Base-by-base conservation (phyloP, 2,888 invertebrate genomes). In the Microchrysa polita region DNA sequence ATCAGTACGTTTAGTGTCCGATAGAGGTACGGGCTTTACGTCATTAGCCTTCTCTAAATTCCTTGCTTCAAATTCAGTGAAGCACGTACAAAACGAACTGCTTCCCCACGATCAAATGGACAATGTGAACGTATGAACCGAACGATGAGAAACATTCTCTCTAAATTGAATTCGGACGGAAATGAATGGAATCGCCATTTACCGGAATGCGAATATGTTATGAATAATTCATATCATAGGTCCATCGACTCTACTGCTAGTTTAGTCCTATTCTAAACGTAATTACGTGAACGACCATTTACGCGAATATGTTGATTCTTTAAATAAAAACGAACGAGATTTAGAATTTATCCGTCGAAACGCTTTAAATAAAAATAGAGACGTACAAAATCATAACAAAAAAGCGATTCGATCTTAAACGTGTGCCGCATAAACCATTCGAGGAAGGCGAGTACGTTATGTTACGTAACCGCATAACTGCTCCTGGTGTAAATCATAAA, bases 1-100 rank as follows among this genome's bases (percentile, higher is more conserved):
- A 0, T 77, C 77, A 0, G 75, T 48, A 44, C 67, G 63, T 12
- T 73, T 78, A 16, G 42, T 79, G 16, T 75, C 74, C 14, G 79
- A 79, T 65, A 73, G 78, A 40, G 78, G 77, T 0, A 75, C 74
- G 9, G 61, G 73, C 59, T 79, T 79, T 60, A 78, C 77, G 0
- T 77, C 78, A 0, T 44, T 5, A 12, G 77, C 78, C 12, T 79
- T 79, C 73, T 20, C 18, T 12, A 57, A 57, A 16, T 57, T 57
- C 18, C 14, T 22, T 12, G 22, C 18, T 16, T 20, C 57, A 4
- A 16, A 57, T 57, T 20, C 18, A 2, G 18, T 57, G 14, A 57
- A 16, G 16, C 57, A 57, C 22, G 18, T 57, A 57, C 20, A 16
- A 57, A 52, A 52, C 7, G 27, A 7, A 34, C 52, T 4, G 27